Percentiles rank a stretch among this genome's conserved stretches.
Evolutionary conservation across 2,113 vertebrate species (phyloP).

Genomic region (Antechinus flavipes): DNA sequence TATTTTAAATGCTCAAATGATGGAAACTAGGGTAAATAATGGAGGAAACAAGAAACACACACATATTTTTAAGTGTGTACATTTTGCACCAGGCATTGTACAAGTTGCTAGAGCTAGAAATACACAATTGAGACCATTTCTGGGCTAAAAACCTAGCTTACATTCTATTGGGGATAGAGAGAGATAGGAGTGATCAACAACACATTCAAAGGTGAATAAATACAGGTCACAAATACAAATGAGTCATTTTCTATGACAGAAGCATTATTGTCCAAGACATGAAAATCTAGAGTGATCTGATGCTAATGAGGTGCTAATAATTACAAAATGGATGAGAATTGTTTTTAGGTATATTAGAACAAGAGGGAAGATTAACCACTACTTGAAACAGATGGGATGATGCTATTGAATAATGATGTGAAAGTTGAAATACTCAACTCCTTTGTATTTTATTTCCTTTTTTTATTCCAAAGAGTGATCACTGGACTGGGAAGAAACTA

Average conservation of each 20-base stretch:
- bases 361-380: neutral
- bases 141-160: neutral
- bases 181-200: neutral
- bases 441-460: neutral
- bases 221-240: neutral
- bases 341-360: neutral
- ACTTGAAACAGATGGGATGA: neutral
- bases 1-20: too few species aligned
- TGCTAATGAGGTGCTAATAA: neutral
- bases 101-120: neutral
- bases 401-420: neutral
- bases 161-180: neutral
- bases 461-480: neutral
- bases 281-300: neutral
- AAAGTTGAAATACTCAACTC: neutral
- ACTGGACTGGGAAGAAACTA: neutral
- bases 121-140: neutral
- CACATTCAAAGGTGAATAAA: neutral
- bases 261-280: neutral
- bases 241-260: neutral
- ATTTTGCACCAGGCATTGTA: neutral
- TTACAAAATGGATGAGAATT: neutral
- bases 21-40: neutral
- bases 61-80: neutral
- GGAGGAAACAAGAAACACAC: neutral